phyloP scores from a whole-genome alignment of 2,888 invertebrate genomes.

The Campoletis raptor region DNA sequence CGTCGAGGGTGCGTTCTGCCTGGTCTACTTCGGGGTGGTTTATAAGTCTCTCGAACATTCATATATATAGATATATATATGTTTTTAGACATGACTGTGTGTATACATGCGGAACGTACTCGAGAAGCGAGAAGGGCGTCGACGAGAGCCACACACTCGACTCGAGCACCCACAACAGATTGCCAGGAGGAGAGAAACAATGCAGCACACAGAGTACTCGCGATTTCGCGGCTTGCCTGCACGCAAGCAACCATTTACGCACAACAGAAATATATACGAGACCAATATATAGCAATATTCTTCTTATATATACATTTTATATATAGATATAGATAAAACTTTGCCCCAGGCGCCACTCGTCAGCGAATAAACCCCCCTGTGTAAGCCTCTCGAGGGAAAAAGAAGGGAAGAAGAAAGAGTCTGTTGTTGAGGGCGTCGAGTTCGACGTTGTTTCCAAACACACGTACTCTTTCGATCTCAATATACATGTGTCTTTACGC shows the following conservation, averaged over 20 bases:
- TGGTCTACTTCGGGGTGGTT: conserved; percentile 59
- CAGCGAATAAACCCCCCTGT: conserved; percentile 56
- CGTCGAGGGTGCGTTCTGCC: conserved; percentile 69
- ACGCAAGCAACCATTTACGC: conserved; percentile 63
- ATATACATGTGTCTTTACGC: conserved; percentile 17
- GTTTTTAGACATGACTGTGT: conserved; percentile 70
- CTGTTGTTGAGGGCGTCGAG: conserved; percentile 63
- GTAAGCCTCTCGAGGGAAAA: conserved; percentile 55
- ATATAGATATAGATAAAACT: not conserved
- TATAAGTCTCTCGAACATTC: conserved; percentile 55
- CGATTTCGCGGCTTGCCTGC: conserved; percentile 61
- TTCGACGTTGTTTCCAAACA: conserved; percentile 65
- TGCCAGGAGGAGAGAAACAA: conserved; percentile 82
- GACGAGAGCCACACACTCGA: conserved; percentile 80
- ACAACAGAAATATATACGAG: conserved; percentile 46
- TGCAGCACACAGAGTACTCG: conserved; percentile 70
- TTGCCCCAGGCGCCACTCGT: conserved; percentile 66
- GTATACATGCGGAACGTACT: conserved; percentile 44
- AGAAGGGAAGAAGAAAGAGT: conserved; percentile 58
- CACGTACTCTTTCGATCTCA: conserved; percentile 33
- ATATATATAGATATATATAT: conserved; percentile 68
- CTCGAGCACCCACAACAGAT: conserved; percentile 83
- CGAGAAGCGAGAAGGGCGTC: conserved; percentile 65
- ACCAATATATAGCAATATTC: conserved; percentile 5
- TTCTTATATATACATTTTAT: not conserved